Evolutionary conservation across 2,888 invertebrate species (phyloP), one percentile per base, ranked within the genome.

Genomic region (Odontocolon sp.): DNA sequence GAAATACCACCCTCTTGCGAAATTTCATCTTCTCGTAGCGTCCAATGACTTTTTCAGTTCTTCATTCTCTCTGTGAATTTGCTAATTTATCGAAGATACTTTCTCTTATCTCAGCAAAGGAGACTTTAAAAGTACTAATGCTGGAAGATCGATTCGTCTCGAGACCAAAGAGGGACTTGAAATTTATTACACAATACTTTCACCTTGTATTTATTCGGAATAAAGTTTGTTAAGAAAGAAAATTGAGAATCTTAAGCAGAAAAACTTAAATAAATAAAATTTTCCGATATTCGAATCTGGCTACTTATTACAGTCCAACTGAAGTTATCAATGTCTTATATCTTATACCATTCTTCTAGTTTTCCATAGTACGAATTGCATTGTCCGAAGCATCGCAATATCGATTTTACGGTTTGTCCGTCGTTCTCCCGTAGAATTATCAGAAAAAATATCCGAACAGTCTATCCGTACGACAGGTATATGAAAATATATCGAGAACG

Each of bases 401-500:
- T 54, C 52, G 52, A 54, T 54, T 54, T 11, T 54, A 2, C 14
- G 28, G 16, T 33, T 31, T 26, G n/a, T 4, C 16, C 26, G 28
- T 26, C 14, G 9, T 21, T 11, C 52, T 54, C 31, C 14, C 18
- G 3, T 9, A 6, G 21, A 45, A 45, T 45, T 45, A 45, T 9
- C 45, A 5, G 45, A 50, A 50, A 26, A 50, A 47, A 23, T 1
- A 11, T 2, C n/a, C n/a, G 5, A 11, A 3, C 2, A 38, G 11
- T 14, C 11, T 3, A 40, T 3, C 11, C 5, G 14, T 40, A 45
- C n/a, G 23, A 18, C 40, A 61, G 16, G 38, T n/a, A n/a, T 26
- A 66, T 38, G 38, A n/a, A 40, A 52, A 52, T 52, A 38, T 38
- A 66, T 52, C 52, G 52, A n/a, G 9, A 21, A 52, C 16, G 16